These are phyloP conservation scores for Athalia cordata DNA, from an alignment of 2,888 invertebrate genomes.

Conservation along the genomic window DNA sequence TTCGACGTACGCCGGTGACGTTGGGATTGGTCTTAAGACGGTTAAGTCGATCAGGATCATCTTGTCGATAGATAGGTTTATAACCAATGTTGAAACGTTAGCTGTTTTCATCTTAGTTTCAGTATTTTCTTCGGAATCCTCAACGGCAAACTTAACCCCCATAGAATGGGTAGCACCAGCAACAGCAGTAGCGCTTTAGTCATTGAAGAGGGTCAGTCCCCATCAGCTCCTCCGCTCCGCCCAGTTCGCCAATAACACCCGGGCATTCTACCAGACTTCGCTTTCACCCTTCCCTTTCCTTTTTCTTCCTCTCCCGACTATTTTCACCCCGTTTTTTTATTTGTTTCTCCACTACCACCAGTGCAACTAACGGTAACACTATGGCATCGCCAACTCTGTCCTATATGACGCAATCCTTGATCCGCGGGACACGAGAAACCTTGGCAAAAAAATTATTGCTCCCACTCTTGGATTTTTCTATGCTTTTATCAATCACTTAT, in stretches of 20 bases:
- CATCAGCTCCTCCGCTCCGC: constrained; percentile 10
- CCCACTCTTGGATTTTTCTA: no score
- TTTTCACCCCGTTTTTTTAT: not conserved
- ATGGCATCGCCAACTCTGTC: no score
- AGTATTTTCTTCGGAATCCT: constrained; percentile 16
- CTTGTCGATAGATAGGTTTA: constrained; percentile 11
- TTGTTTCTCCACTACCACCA: not conserved
- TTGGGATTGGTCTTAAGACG: not conserved
- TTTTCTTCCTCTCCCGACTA: no score
- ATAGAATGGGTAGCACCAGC: not conserved
- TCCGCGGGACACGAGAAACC: no score
- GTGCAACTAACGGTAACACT: no score
- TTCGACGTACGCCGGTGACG: no score
- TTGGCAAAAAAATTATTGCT: no score
- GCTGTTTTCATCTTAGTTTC: constrained; percentile 9
- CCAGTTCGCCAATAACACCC: constrained; percentile 38
- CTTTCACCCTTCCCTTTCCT: constrained; percentile 8
- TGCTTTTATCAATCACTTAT: no score
- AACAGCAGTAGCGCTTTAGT: not conserved
- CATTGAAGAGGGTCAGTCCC: constrained; percentile 38
- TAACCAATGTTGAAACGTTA: no score
- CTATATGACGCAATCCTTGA: no score
- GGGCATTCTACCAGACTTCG: constrained; percentile 13
- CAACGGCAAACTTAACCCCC: constrained; percentile 9
- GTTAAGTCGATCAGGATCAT: constrained; percentile 29